phyloP scores from a whole-genome alignment of 2,113 vertebrate genomes.

The Carlito syrichta region DNA sequence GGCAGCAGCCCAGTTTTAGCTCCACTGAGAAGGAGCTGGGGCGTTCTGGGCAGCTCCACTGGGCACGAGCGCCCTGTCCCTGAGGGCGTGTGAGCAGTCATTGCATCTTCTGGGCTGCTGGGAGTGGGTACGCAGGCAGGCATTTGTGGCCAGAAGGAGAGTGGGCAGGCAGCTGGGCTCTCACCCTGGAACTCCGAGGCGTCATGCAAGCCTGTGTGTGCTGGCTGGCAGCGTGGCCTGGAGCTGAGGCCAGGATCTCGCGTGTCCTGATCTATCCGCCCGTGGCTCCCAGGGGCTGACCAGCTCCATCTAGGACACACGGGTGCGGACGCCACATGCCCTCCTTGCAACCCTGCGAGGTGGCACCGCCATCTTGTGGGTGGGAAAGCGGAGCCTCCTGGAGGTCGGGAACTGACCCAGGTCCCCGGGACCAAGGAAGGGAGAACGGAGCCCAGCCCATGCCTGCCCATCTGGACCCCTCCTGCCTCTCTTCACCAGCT shows the following conservation, averaged over 20 bases:
- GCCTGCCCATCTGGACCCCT: neutral
- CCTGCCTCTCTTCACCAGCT: neutral
- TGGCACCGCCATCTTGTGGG: neutral
- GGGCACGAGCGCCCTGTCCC: neutral
- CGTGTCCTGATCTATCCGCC: neutral
- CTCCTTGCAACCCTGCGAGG: accelerated
- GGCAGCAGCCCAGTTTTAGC: neutral
- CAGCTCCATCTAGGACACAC: neutral
- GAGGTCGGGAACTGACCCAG: neutral
- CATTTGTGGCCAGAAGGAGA: neutral
- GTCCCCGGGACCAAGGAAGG: neutral
- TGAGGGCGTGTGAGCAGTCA: neutral
- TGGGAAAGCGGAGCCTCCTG: neutral
- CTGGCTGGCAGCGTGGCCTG: neutral
- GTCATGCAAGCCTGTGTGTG: too few relatives aligned
- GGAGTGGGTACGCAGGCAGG: neutral
- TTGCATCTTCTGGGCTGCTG: neutral
- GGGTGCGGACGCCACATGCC: too few relatives aligned
- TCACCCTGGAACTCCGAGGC: too few relatives aligned
- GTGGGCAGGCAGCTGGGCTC: neutral
- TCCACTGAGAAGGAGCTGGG: neutral
- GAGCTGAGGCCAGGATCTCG: accelerated
- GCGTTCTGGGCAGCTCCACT: neutral
- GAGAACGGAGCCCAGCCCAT: accelerated
- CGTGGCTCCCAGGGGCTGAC: neutral